Conservation (phyloP, 2,888 invertebrate species). For the Amblyjoppa fuscipennis region DNA sequence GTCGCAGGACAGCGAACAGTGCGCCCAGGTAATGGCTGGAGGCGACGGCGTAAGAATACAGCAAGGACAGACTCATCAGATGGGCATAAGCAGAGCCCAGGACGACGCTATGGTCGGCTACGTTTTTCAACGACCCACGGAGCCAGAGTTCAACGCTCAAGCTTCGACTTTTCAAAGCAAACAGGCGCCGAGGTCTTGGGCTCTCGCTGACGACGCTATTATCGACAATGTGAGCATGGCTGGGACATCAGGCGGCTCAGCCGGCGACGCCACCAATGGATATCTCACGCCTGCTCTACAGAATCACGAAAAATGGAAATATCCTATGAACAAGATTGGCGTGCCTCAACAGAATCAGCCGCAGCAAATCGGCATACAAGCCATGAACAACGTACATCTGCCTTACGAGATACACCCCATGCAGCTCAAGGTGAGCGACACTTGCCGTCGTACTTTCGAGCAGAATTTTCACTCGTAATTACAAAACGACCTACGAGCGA, state of each 20-base stretch:
- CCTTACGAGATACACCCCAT: conserved; percentile 84
- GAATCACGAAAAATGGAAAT: conserved; percentile 96
- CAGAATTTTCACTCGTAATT: too few species aligned
- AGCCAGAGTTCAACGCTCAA: conserved; percentile 90
- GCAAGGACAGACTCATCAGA: conserved; percentile 83
- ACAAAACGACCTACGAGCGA: too few species aligned
- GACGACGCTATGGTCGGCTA: conserved; percentile 98
- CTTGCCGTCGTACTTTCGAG: not conserved
- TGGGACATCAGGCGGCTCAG: conserved; percentile 61
- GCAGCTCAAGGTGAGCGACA: conserved; percentile 81
- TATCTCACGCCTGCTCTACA: conserved; percentile 85
- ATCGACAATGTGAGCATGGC: conserved; percentile 90
- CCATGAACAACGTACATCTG: conserved; percentile 85
- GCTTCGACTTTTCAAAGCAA: conserved; percentile 90
- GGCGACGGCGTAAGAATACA: conserved; percentile 83
- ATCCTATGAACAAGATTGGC: conserved; percentile 86
- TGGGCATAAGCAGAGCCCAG: conserved; percentile 86
- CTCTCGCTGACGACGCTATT: conserved; percentile 94
- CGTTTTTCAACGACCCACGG: conserved; percentile 94
- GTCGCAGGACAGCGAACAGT: conserved; percentile 82
- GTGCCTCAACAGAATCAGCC: conserved; percentile 87
- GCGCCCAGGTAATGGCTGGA: conserved; percentile 83
- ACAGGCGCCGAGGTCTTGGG: conserved; percentile 91
- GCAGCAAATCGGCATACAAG: conserved; percentile 87
- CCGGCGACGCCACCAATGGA: conserved; percentile 66